These are phyloP conservation scores for Sarcophilus harrisii DNA, from an alignment of 2,797 vertebrate species.

Conservation along the genomic window DNA sequence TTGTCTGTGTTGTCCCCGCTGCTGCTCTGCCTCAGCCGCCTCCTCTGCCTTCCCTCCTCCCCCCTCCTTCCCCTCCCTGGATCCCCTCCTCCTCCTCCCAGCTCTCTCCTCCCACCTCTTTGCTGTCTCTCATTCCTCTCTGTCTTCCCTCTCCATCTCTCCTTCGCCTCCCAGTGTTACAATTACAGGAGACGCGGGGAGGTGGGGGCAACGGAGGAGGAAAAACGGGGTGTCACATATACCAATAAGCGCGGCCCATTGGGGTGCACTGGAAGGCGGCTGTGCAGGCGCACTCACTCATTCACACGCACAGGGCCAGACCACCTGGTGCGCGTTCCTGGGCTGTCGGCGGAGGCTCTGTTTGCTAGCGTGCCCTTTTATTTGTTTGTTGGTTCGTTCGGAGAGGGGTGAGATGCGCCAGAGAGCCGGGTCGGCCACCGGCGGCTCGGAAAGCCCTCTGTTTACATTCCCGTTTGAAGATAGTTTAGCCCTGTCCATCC, in stretches of 20 bases:
- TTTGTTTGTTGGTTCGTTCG: background rate
- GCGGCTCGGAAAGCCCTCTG: background rate
- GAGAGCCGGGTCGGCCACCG: background rate
- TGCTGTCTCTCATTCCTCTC: slow-evolving; percentile 63
- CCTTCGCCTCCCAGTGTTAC: slow-evolving; percentile 62
- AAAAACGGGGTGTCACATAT: slow-evolving; percentile 34
- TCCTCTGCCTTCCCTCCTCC: slow-evolving; percentile 46
- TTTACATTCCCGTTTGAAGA: background rate
- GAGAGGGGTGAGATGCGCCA: background rate
- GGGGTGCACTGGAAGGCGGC: slow-evolving; percentile 29
- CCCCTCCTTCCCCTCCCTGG: slow-evolving; percentile 62
- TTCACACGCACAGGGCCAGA: slow-evolving; percentile 24
- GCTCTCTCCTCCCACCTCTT: slow-evolving; percentile 56
- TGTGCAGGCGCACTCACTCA: slow-evolving; percentile 25
- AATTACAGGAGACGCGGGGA: slow-evolving; percentile 48
- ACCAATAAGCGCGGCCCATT: slow-evolving; percentile 11
- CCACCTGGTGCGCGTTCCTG: slow-evolving; percentile 15
- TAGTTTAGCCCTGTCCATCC: background rate
- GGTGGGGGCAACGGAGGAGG: slow-evolving; percentile 52
- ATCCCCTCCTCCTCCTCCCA: slow-evolving; percentile 43
- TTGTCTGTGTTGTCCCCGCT: slow-evolving; percentile 67
- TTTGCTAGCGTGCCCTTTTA: background rate
- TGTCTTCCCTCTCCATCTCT: slow-evolving; percentile 70
- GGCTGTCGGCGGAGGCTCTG: slow-evolving; percentile 32
- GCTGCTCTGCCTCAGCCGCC: slow-evolving; percentile 48